Percentiles rank a stretch among this genome's conserved stretches.
Evolutionary conservation across 2,113 vertebrate species (phyloP).

Genomic region (Zeus faber): DNA sequence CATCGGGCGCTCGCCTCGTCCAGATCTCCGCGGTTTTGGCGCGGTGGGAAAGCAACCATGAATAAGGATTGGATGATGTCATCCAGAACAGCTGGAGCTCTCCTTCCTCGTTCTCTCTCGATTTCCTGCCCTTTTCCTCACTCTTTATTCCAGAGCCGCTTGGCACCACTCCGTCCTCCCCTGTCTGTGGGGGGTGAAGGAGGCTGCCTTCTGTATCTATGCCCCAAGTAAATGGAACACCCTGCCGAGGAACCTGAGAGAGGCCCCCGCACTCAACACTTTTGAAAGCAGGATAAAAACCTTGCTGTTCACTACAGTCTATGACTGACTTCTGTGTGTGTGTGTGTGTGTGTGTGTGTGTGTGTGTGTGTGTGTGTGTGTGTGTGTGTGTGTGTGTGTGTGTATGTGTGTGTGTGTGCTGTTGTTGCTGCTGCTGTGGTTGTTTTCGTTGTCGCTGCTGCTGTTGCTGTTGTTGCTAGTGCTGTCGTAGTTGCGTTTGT

Average conservation of each 20-base stretch:
- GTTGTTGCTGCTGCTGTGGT: not conserved
- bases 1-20: too few species aligned
- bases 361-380: constrained; percentile 4
- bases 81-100: too few species aligned
- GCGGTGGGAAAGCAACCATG: too few species aligned
- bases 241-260: too few species aligned
- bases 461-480: too few species aligned
- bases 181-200: not conserved
- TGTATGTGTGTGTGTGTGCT: constrained; percentile 6
- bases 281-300: constrained; percentile 55
- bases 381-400: constrained; percentile 1
- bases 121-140: too few species aligned
- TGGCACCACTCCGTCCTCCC: not conserved
- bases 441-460: too few species aligned
- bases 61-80: too few species aligned
- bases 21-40: too few species aligned
- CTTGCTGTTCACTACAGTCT: constrained; percentile 8
- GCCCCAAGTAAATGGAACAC: too few species aligned
- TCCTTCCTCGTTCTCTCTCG: not conserved
- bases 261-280: constrained; percentile 35
- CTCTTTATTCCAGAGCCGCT: not conserved
- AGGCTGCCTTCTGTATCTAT: too few species aligned
- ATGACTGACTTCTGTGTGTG: constrained; percentile 1
- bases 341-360: constrained; percentile 9
- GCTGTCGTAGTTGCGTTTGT: too few species aligned